Percentiles rank a stretch among this genome's conserved stretches.
Evolutionary conservation across 2,888 invertebrate genomes (phyloP).

Genomic region (Dryocosmus kuriphilus): DNA sequence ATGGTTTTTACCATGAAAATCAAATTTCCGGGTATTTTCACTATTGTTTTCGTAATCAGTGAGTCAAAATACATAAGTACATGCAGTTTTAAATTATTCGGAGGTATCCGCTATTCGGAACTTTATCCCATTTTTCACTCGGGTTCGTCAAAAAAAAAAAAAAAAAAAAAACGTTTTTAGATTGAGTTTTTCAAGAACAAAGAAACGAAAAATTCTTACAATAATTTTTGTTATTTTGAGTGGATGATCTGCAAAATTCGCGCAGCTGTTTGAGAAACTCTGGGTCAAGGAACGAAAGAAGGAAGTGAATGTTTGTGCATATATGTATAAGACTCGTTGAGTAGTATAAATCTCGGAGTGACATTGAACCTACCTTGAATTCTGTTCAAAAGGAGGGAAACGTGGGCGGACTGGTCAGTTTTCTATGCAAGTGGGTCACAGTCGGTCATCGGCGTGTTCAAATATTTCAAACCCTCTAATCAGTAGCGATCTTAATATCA

Average conservation of each 20-base stretch:
- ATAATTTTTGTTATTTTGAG: not conserved
- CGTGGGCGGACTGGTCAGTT: slow-evolving; percentile 75
- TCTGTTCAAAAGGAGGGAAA: slow-evolving; percentile 62
- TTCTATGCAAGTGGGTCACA: slow-evolving; percentile 70
- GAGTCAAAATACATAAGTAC: no score
- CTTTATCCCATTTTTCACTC: no score
- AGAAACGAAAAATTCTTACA: no score
- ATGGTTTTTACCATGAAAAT: no score
- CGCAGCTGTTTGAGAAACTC: slow-evolving; percentile 29
- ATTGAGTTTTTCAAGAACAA: no score
- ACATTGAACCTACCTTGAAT: slow-evolving; percentile 74
- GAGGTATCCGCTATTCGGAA: no score
- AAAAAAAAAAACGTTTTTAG: no score
- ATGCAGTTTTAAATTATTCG: no score
- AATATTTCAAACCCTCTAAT: slow-evolving; percentile 23
- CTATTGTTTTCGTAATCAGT: no score
- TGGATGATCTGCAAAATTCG: slow-evolving; percentile 26
- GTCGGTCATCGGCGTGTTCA: slow-evolving; percentile 66
- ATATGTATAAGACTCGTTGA: slow-evolving; percentile 29
- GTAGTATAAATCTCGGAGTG: slow-evolving; percentile 59
- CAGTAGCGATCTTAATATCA: not conserved
- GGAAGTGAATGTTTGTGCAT: slow-evolving; percentile 6
- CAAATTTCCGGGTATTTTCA: no score
- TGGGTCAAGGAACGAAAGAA: slow-evolving; percentile 13
- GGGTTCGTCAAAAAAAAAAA: no score